These are phyloP conservation scores for Caenorhabditis elegans DNA, from an alignment of 1,140 invertebrate genomes.

Conservation along the genomic window WBcel235 BX284606.5:14829501-14830000, in stretches of 20 bases:
- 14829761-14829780: neutral
- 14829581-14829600: too few species aligned
- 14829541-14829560: too few species aligned
- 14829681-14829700: slow-evolving; percentile 18
- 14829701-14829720: neutral
- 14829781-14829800: neutral
- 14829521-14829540: too few species aligned
- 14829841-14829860: slow-evolving; percentile 29
- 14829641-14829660: neutral
- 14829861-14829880: slow-evolving; percentile 15
- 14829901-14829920: neutral
- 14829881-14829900: neutral
- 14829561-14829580: too few species aligned
- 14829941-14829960: too few species aligned
- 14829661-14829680: slow-evolving; percentile 2
- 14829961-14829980: too few species aligned
- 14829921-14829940: neutral
- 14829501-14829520: too few species aligned
- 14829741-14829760: slow-evolving; percentile 17
- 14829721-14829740: neutral
- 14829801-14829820: neutral
- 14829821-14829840: neutral
- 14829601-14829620: too few species aligned
- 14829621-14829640: neutral
- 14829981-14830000: neutral